Evolutionary conservation across 2,797 vertebrate genomes (phyloP).

Genomic region (Glossophaga mutica): DNA sequence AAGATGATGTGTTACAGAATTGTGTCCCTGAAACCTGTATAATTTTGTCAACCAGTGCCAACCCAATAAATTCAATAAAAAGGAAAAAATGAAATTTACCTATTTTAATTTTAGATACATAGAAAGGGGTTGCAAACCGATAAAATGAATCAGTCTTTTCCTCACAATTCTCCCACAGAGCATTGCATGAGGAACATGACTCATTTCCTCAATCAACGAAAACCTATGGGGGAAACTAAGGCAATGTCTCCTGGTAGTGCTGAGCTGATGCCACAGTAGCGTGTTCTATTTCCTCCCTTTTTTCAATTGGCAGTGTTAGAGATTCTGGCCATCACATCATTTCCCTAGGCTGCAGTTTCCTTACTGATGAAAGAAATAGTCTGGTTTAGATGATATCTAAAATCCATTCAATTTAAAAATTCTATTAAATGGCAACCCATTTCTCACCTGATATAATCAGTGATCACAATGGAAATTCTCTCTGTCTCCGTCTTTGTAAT

Average conservation of each 20-base stretch:
- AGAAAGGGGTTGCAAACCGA: not conserved
- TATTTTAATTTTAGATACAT: not conserved
- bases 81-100: not conserved
- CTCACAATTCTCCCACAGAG: not conserved
- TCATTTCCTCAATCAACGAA: not conserved
- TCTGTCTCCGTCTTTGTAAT: not conserved
- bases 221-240: not conserved
- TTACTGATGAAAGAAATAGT: not conserved
- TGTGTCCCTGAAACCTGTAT: not conserved
- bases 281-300: not conserved
- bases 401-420: constrained; percentile 23
- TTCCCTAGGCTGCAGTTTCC: not conserved
- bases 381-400: not conserved
- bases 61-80: not conserved
- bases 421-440: not conserved
- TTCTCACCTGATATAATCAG: constrained; percentile 1
- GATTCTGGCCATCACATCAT: not conserved
- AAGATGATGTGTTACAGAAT: not conserved
- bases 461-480: not conserved
- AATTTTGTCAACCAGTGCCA: not conserved
- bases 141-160: not conserved
- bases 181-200: too few species aligned
- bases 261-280: not conserved
- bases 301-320: not conserved
- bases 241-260: not conserved